Percentiles rank a stretch among this genome's conserved stretches.
These are phyloP conservation scores for Trimorus sp. DNA, from an alignment of 2,888 invertebrate genomes.

Conservation along the genomic window DNA sequence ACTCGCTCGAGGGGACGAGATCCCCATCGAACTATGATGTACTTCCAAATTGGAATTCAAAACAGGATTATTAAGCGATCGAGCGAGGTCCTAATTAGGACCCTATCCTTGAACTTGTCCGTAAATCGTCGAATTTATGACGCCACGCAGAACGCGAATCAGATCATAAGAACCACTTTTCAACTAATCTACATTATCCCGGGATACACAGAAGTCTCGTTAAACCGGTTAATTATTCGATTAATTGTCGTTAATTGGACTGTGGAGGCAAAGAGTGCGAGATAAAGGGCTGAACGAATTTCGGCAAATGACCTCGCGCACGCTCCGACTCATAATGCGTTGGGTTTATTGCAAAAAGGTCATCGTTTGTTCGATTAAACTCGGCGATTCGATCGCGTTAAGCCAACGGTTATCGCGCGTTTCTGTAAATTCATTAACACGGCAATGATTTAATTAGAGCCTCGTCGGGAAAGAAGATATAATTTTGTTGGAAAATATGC, in stretches of 20 bases:
- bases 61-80: constrained; percentile 53
- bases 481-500: constrained; percentile 9
- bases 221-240: constrained; percentile 40
- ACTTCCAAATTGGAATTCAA: constrained; percentile 52
- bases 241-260: constrained; percentile 38
- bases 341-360: too few relatives aligned
- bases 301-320: constrained; percentile 13
- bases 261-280: not conserved
- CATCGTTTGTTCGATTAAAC: too few relatives aligned
- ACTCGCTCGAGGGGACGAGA: constrained; percentile 24
- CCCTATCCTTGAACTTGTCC: constrained; percentile 32
- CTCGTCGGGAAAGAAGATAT: constrained; percentile 18
- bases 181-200: constrained; percentile 24
- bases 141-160: constrained; percentile 33
- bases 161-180: constrained; percentile 32
- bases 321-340: not conserved
- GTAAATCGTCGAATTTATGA: constrained; percentile 38
- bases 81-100: constrained; percentile 48
- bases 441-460: not conserved
- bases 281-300: constrained; percentile 7
- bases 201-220: constrained; percentile 11
- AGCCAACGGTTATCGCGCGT: not conserved
- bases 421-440: too few relatives aligned
- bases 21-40: constrained; percentile 44
- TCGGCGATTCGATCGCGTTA: not conserved